phyloP scores from a whole-genome alignment of 1,140 invertebrate species.

The Aphaenogaster ashmeadi region DNA sequence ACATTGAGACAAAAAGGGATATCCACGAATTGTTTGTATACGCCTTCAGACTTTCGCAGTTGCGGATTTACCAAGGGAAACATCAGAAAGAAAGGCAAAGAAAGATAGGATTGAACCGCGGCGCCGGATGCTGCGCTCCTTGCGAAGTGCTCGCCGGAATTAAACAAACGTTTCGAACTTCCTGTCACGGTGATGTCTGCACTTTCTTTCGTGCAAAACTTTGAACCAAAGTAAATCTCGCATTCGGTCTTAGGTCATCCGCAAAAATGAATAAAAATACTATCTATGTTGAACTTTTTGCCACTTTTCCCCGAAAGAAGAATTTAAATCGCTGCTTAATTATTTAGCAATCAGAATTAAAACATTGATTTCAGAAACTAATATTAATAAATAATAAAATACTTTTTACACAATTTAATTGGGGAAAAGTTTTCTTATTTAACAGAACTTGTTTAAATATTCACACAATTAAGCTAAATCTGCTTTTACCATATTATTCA shows the following conservation, averaged over 20 bases:
- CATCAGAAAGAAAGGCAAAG: constrained; percentile 37
- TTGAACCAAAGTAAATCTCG: not conserved
- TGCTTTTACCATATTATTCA: not conserved
- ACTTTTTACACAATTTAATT: not conserved
- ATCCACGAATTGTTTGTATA: constrained; percentile 30
- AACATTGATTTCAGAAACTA: not conserved
- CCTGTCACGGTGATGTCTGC: not conserved
- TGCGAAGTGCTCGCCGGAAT: constrained; percentile 33
- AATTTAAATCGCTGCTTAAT: not conserved
- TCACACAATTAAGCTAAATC: not conserved
- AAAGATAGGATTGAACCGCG: constrained; percentile 21
- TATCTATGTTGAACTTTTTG: not conserved
- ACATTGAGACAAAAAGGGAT: not conserved
- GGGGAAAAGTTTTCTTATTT: not conserved
- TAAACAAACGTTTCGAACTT: constrained; percentile 39
- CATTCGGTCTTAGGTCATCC: not conserved
- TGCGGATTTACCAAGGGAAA: constrained; percentile 12
- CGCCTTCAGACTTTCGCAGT: not conserved
- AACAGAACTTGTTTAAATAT: not conserved
- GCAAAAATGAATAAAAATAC: not conserved
- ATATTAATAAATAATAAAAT: constrained; percentile 15
- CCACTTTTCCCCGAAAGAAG: not conserved
- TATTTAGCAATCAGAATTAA: not conserved
- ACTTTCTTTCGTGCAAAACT: constrained; percentile 26
- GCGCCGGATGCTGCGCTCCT: constrained; percentile 18